Evolutionary conservation across 2,797 vertebrate species (phyloP).

Genomic region (Schizopygopsis pylzovi): DNA sequence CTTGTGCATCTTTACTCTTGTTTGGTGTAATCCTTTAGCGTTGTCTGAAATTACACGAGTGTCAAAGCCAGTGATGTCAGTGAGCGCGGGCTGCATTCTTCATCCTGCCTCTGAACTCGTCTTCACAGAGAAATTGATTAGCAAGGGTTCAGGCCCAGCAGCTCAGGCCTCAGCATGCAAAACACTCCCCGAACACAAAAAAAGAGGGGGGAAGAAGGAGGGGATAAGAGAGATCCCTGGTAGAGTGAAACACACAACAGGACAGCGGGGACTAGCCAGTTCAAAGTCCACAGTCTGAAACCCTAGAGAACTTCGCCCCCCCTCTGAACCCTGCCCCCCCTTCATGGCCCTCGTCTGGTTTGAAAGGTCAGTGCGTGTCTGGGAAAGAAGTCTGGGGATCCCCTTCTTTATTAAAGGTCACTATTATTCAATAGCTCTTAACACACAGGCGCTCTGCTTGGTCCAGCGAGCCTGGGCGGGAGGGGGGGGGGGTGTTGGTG

Average conservation of each 20-base stretch:
- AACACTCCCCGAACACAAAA: slow-evolving; percentile 64
- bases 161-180: slow-evolving; percentile 85
- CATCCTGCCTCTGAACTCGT: slow-evolving; percentile 82
- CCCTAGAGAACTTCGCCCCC: slow-evolving; percentile 48
- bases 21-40: slow-evolving; percentile 64
- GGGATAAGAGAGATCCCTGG: slow-evolving; percentile 53
- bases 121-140: slow-evolving; percentile 99
- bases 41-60: slow-evolving; percentile 71
- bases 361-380: slow-evolving; percentile 97
- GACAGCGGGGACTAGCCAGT: slow-evolving; percentile 85
- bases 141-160: slow-evolving; percentile 92
- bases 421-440: slow-evolving; percentile 91
- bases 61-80: slow-evolving; percentile 81
- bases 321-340: slow-evolving; percentile 56
- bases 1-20: slow-evolving; percentile 37
- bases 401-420: slow-evolving; percentile 96
- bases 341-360: slow-evolving; percentile 88
- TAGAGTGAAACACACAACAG: slow-evolving; percentile 77
- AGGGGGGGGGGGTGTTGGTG: slow-evolving; percentile 43
- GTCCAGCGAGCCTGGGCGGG: slow-evolving; percentile 54
- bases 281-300: slow-evolving; percentile 88
- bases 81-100: slow-evolving; percentile 80
- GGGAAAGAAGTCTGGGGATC: slow-evolving; percentile 92
- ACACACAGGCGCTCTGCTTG: slow-evolving; percentile 74
- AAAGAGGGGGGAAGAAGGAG: slow-evolving; percentile 43